Percentiles rank a stretch among this genome's conserved stretches.
These are phyloP conservation scores for Lasioglossum calceatum DNA, from an alignment of 2,888 invertebrate genomes.

Conservation along the genomic window DNA sequence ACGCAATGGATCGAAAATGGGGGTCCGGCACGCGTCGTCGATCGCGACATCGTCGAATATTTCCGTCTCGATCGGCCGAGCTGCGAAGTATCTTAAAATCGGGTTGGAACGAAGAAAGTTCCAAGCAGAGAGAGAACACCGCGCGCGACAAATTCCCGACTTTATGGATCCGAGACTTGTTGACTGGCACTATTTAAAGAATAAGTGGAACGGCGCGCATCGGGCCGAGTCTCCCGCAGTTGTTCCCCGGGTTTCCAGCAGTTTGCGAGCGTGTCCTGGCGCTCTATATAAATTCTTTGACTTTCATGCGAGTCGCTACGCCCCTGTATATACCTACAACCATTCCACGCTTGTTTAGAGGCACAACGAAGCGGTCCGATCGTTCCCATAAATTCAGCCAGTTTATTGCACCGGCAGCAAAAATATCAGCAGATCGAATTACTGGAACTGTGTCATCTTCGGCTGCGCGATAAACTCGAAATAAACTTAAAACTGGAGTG, in stretches of 20 bases:
- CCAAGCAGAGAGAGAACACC: constrained; percentile 3
- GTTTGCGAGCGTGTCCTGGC: constrained; percentile 14
- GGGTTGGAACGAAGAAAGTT: constrained; percentile 49
- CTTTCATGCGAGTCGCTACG: constrained; percentile 22
- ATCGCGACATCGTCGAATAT: constrained; percentile 39
- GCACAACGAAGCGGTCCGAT: not conserved
- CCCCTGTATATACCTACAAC: not conserved
- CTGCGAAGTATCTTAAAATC: constrained; percentile 24
- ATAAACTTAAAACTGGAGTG: constrained; percentile 4
- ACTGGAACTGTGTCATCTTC: constrained; percentile 12
- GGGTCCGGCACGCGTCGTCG: constrained; percentile 27
- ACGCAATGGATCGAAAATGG: constrained; percentile 28
- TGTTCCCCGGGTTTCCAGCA: constrained; percentile 21
- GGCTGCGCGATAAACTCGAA: not conserved
- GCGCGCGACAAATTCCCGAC: constrained; percentile 43
- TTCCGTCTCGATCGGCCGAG: constrained; percentile 29
- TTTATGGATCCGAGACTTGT: constrained; percentile 46
- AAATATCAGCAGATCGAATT: constrained; percentile 23
- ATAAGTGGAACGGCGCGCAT: constrained; percentile 53
- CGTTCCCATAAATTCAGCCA: not conserved
- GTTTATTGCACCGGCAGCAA: constrained; percentile 12
- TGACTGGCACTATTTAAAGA: constrained; percentile 62
- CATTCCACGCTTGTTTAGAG: not conserved
- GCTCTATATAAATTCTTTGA: constrained; percentile 38
- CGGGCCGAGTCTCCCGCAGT: constrained; percentile 19